Evolutionary conservation across 2,888 invertebrate species (phyloP), one percentile per base, ranked within the genome.

Genomic region (Apamea epomidion): DNA sequence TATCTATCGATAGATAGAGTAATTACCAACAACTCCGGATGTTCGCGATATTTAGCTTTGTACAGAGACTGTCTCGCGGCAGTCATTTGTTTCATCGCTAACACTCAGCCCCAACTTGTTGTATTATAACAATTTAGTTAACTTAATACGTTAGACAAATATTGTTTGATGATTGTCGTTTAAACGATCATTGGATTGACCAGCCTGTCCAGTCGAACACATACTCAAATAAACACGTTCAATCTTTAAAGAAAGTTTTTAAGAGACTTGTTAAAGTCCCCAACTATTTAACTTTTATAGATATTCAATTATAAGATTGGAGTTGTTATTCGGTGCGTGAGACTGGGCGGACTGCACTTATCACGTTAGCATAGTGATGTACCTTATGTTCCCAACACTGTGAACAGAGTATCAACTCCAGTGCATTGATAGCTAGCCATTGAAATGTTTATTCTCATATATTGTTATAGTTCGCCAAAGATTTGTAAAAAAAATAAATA

Each of bases 401-500:
- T 86, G 87, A 87, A 84, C 84, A 83, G 84, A 86, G 76, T 87
- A 81, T 79, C 73, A 82, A 78, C 82, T 87, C 77, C 86, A 87
- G 88, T 88, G 89, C 87, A 87, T 88, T 90, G 83, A 87, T 92
- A 92, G 91, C 87, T 92, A 92, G 92, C 90, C 86, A 88, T 87
- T 87, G 85, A 90, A 90, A 91, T 91, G 86, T 91, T 93, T 94
- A 94, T 94, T 94, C 93, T 93, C 93, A 91, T 94, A 94, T 94
- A 95, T 96, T 96, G 96, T 97, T 97, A 96, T 95, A 94, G 95
- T 94, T 94, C 95, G 96, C 96, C 96, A 95, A 96, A 96, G 94
- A 94, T 95, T 90, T 95, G 94, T 95, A 94, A 94, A 94, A 73
- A 82, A 91, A 94, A 93, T 92, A 94, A 94, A 93, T 90, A 94